phyloP scores from a whole-genome alignment of 2,888 invertebrate species.

The Xanthorhoe spadicearia region DNA sequence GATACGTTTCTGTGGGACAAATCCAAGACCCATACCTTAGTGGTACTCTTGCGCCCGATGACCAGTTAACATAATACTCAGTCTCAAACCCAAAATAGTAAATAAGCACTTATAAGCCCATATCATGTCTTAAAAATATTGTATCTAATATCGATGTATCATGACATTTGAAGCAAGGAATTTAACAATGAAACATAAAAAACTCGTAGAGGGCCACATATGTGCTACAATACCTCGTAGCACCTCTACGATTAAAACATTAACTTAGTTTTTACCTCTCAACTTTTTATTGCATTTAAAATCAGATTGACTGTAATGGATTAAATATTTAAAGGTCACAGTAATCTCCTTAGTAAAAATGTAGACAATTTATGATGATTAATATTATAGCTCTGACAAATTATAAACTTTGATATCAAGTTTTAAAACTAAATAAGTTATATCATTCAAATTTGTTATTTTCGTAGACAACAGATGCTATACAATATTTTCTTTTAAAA shows the following conservation, averaged over 20 bases:
- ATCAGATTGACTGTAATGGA: neutral
- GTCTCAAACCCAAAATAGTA: no score
- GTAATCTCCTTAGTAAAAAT: neutral
- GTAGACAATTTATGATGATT: conserved; percentile 21
- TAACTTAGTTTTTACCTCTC: neutral
- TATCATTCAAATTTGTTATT: neutral
- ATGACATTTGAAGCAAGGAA: neutral
- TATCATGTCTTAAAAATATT: neutral
- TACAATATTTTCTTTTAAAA: neutral
- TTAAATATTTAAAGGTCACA: neutral
- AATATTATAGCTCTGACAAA: neutral
- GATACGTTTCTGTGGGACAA: no score
- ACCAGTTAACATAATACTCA: no score
- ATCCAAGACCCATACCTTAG: no score
- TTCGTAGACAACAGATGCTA: neutral
- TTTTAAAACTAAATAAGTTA: neutral
- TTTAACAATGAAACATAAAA: neutral
- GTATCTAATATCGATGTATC: neutral
- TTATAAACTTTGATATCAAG: neutral
- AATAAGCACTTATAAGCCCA: neutral
- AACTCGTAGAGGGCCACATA: conserved; percentile 9
- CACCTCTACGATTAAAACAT: conserved; percentile 11
- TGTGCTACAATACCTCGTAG: conserved; percentile 22
- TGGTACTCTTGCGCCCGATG: no score
- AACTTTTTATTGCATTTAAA: neutral